Percentiles rank a stretch among this genome's conserved stretches.
phyloP scores from a whole-genome alignment of 2,113 vertebrate species.

The Camelus dromedarius region DNA sequence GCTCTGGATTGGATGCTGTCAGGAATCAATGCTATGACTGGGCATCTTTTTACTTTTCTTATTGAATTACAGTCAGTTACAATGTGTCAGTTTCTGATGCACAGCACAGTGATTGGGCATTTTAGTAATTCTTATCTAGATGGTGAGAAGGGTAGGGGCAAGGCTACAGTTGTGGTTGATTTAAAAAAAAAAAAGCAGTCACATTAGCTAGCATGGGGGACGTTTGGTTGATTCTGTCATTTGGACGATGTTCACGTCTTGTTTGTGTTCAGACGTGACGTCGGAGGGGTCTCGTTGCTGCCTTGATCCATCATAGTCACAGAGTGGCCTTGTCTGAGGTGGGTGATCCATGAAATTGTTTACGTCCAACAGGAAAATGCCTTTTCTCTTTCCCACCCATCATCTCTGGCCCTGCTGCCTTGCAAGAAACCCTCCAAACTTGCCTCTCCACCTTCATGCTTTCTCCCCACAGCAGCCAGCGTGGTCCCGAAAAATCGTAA shows the following conservation, averaged over 20 bases:
- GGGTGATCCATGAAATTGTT: background rate
- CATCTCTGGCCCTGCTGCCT: background rate
- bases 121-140: background rate
- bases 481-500: rapidly evolving
- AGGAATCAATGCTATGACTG: background rate
- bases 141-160: background rate
- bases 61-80: too few relatives aligned
- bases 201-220: background rate
- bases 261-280: background rate
- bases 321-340: background rate
- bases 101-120: background rate
- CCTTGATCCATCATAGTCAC: background rate
- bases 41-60: background rate
- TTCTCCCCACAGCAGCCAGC: background rate
- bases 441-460: background rate
- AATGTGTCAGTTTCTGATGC: too few relatives aligned
- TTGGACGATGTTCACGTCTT: background rate
- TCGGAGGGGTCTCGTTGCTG: rapidly evolving
- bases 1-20: background rate
- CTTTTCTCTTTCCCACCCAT: background rate
- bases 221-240: background rate
- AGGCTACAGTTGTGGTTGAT: background rate
- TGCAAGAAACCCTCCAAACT: rapidly evolving
- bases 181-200: background rate
- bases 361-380: background rate